Evolutionary conservation across 2,113 vertebrate genomes (phyloP).

Genomic region (Psittacula cyanocephala): DNA sequence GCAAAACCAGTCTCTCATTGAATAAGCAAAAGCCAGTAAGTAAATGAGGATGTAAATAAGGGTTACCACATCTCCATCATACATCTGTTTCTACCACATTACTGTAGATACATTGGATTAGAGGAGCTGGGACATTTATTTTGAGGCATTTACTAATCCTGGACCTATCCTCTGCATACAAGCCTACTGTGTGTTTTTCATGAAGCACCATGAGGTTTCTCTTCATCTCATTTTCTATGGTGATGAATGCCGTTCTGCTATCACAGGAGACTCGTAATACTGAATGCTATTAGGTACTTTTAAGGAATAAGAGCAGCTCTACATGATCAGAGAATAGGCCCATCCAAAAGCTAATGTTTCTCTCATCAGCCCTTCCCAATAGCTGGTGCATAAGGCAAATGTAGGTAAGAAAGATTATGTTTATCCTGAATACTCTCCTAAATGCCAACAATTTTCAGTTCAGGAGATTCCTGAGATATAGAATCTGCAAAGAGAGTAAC

Average conservation of each 20-base stretch:
- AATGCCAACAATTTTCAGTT: background rate
- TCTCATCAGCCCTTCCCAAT: background rate
- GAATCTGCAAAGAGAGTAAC: background rate
- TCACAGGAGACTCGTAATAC: background rate
- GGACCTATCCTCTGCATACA: background rate
- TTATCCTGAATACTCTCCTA: background rate
- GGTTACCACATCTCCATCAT: background rate
- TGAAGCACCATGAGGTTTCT: background rate
- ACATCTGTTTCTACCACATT: background rate
- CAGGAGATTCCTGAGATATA: background rate
- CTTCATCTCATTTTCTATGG: background rate
- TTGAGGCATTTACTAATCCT: background rate
- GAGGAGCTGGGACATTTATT: background rate
- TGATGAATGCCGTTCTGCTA: background rate
- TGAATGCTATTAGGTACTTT: background rate
- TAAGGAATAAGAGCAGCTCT: background rate
- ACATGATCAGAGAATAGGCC: background rate
- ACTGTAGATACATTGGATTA: background rate
- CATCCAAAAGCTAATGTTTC: background rate
- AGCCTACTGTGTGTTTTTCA: background rate
- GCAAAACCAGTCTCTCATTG: background rate
- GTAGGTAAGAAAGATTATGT: background rate
- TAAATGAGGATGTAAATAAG: background rate
- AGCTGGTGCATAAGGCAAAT: background rate
- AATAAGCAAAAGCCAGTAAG: background rate